Evolutionary conservation across 2,888 invertebrate species (phyloP), one percentile per base, ranked within the genome.

Genomic region (Julus scanicus): DNA sequence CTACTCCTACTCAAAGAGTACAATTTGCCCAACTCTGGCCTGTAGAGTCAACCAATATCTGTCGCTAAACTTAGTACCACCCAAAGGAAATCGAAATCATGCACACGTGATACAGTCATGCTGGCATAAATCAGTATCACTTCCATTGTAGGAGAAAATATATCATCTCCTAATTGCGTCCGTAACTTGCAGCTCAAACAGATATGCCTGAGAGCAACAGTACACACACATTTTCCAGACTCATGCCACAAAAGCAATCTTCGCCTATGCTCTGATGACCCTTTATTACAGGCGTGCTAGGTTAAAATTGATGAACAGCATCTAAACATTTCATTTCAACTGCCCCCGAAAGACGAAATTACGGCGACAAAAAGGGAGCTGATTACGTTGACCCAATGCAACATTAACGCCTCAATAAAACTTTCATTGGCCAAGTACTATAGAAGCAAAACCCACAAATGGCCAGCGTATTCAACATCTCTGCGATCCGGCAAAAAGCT

Each of bases 381-480:
- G 80, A 80, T 80, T 80, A 37, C 80, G 80, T 80, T 80, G 80
- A 80, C 80, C 80, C 80, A 80, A 80, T 80, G 80, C 80, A 80
- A 80, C 80, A 80, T 80, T 80, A 37, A 80, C 80, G 80, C 80
- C 80, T 80, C 80, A 80, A 80, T 80, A 80, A 80, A 80, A 80
- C 80, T 80, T 80, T 80, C 80, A 80, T 80, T 80, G 80, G 80
- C 37, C 80, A 13, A 80, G 63, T 6, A 20, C 20, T 63, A 57
- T 57, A 63, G 63, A n/a, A 17, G 17, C 53, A 17, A n/a, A 37
- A 37, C 80, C 2, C 37, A 15, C 80, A 80, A 80, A 80, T 80
- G 80, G 80, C 80, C 80, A 80, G 37, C 80, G 80, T 15, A 80
- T 80, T 15, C 53, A 53, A 44, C 29, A 63, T 44, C 44, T 44